phyloP scores from a whole-genome alignment of 1,140 invertebrate species.

The Drosophila parabipectinata region DNA sequence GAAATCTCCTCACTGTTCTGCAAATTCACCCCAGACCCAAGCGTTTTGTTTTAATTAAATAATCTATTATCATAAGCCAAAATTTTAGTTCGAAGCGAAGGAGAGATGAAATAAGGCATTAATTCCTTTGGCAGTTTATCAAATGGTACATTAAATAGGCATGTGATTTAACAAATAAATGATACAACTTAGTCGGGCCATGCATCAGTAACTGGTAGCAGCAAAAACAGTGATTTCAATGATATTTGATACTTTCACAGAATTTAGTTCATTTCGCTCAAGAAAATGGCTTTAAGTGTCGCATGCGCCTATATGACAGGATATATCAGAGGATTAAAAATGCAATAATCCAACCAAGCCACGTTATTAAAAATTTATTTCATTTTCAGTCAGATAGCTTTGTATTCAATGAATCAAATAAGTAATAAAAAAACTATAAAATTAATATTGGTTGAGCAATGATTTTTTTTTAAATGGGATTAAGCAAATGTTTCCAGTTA shows the following conservation, averaged over 20 bases:
- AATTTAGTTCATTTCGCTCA: conserved; percentile 6
- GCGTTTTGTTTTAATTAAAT: conserved; percentile 51
- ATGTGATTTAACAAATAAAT: conserved; percentile 71
- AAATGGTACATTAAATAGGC: conserved; percentile 52
- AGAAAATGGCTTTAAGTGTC: background rate
- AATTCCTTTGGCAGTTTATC: conserved; percentile 51
- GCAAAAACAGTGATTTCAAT: background rate
- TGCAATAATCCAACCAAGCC: conserved; percentile 18
- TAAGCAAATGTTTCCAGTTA: background rate
- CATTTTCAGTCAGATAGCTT: conserved; percentile 35
- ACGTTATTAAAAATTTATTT: background rate
- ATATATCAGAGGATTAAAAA: background rate
- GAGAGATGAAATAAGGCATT: conserved; percentile 28
- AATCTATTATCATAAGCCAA: conserved; percentile 39
- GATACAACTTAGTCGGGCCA: conserved; percentile 50
- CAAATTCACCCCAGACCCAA: conserved; percentile 28
- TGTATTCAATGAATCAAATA: conserved; percentile 23
- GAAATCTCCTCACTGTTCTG: conserved; percentile 63
- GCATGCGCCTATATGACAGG: background rate
- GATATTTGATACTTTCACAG: conserved; percentile 5
- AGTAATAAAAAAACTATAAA: conserved; percentile 23
- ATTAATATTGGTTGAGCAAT: background rate
- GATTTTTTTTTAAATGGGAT: background rate
- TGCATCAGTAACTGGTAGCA: conserved; percentile 22
- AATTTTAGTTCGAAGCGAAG: conserved; percentile 48